phyloP scores from a whole-genome alignment of 2,797 vertebrate genomes.

The Pteronotus mesoamericanus region DNA sequence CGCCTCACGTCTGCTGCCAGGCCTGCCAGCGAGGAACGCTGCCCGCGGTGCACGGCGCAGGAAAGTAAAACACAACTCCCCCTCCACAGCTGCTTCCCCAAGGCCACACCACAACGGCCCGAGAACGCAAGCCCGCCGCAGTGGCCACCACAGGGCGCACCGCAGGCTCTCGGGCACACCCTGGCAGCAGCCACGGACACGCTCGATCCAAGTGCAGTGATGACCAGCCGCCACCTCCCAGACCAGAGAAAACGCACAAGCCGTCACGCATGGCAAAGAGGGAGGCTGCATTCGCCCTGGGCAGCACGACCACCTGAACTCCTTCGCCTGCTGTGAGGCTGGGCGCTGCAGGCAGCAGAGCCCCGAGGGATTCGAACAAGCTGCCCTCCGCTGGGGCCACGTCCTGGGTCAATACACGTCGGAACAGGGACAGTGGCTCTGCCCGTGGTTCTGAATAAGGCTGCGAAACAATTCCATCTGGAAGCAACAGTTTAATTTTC shows the following conservation, averaged over 20 bases:
- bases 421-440: background rate
- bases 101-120: background rate
- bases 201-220: rapidly evolving
- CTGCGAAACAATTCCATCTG: background rate
- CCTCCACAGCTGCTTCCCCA: background rate
- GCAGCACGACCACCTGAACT: background rate
- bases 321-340: too few relatives aligned
- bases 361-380: rapidly evolving
- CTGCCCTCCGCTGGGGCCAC: rapidly evolving
- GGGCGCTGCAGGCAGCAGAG: background rate
- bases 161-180: background rate
- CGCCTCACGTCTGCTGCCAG: rapidly evolving
- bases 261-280: background rate
- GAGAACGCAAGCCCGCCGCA: rapidly evolving
- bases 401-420: background rate
- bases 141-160: rapidly evolving
- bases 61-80: background rate
- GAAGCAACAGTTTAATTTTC: background rate
- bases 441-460: background rate
- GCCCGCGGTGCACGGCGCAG: rapidly evolving
- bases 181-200: background rate
- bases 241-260: background rate
- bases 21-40: rapidly evolving
- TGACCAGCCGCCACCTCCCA: background rate
- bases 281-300: background rate